Evolutionary conservation across 2,888 invertebrate genomes (phyloP), one percentile per base, ranked within the genome.

Genomic region (Melanchra persicariae): DNA sequence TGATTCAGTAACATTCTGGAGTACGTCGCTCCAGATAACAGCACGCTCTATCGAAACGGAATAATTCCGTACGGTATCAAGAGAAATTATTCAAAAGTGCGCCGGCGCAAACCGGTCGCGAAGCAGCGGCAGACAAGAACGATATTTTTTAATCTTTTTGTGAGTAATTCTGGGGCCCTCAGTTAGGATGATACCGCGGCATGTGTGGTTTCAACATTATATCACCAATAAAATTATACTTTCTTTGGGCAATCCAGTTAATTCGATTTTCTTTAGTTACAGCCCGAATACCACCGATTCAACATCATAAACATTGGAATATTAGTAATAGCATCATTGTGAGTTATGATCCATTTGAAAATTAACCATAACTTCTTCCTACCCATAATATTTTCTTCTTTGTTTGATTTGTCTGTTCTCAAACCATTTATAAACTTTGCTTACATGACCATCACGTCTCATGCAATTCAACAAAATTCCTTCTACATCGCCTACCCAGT

Each of bases 71-170:
- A 82, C 82, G 80, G 84, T 84, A 81, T 85, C 77, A 75, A 77
- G 85, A 83, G 88, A 89, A 87, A 89, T 88, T 88, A 88, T 88
- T 89, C 89, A 86, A 87, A 88, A 87, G 85, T 83, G 82, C 81
- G 84, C 75, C 76, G 65, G 69, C 70, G 74, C 73, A 81, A 87
- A 89, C 89, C 88, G 89, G 89, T 89, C 82, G 67, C 83, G 72
- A 67, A 73, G 73, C 81, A 68, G 74, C 83, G 83, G 82, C 83
- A 66, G 57, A 69, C 74, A 68, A 72, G 77, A 65, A 78, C 74
- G 52, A 75, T 65, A 75, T 83, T 85, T 87, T 87, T 85, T 85
- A 69, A 43, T 58, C 66, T 79, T 84, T 88, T 83, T 66, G 70
- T 78, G 79, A 82, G 65, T 77, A 81, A 85, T 78, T 78, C 65